Conservation (phyloP, 2,797 vertebrate species). For the Gallinago nigripennis region DNA sequence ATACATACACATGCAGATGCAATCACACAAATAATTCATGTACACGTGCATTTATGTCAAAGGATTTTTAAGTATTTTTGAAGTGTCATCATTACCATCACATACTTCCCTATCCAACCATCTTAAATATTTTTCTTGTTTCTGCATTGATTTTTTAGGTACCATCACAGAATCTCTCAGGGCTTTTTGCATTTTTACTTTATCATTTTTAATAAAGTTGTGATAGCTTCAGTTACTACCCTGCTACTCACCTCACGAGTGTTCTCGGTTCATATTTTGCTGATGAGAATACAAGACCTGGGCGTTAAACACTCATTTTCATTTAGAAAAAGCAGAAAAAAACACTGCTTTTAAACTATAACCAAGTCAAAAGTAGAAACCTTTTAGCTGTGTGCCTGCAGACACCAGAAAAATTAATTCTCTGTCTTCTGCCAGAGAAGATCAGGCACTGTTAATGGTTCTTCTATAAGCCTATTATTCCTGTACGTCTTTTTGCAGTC, state of each 20-base stretch:
- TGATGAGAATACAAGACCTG: not conserved
- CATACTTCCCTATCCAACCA: not conserved
- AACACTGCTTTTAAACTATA: not conserved
- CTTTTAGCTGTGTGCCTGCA: not conserved
- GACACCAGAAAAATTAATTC: not conserved
- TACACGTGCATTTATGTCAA: not conserved
- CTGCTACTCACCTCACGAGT: not conserved
- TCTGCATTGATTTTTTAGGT: not conserved
- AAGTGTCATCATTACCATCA: not conserved
- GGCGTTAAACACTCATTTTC: not conserved
- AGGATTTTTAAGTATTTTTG: not conserved
- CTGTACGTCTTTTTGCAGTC: not conserved
- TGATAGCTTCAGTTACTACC: not conserved
- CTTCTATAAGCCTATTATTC: not conserved
- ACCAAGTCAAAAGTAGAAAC: not conserved
- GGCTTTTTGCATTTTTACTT: not conserved
- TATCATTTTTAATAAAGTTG: not conserved
- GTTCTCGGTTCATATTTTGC: not conserved
- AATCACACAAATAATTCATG: not conserved
- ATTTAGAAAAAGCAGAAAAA: not conserved
- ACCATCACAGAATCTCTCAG: not conserved
- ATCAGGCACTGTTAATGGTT: not conserved
- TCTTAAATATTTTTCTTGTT: not conserved
- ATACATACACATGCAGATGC: not conserved
- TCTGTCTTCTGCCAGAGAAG: not conserved